These are phyloP conservation scores for Ectropis crepuscularia DNA, from an alignment of 2,888 invertebrate species.

Conservation along the genomic window DNA sequence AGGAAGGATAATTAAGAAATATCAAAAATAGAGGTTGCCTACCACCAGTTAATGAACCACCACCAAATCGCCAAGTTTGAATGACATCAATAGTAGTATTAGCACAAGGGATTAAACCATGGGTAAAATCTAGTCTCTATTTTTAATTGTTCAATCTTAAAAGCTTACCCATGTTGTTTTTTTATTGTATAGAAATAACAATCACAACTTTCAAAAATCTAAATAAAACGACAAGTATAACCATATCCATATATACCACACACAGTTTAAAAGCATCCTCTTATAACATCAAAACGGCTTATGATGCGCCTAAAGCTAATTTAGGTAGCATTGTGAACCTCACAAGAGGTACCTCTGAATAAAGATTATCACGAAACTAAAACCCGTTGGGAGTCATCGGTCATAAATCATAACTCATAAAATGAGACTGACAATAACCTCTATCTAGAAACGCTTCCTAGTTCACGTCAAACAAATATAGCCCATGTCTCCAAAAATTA, in stretches of 20 bases:
- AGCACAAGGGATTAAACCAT: too few species aligned
- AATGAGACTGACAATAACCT: conserved; percentile 81
- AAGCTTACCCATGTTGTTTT: conserved; percentile 51
- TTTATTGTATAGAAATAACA: conserved; percentile 57
- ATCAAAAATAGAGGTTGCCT: too few species aligned
- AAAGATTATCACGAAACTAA: conserved; percentile 80
- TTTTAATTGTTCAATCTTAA: conserved; percentile 65
- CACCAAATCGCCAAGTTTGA: too few species aligned
- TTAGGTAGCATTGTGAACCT: conserved; percentile 83
- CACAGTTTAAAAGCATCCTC: conserved; percentile 57
- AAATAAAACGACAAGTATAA: conserved; percentile 61
- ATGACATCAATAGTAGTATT: too few species aligned
- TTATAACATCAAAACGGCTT: conserved; percentile 66
- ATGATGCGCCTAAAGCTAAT: conserved; percentile 79
- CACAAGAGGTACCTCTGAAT: conserved; percentile 79
- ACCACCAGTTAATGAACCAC: too few species aligned
- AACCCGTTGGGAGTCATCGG: conserved; percentile 84
- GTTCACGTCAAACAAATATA: conserved; percentile 42
- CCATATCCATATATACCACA: conserved; percentile 70
- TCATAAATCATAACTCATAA: conserved; percentile 85
- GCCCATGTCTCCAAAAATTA: conserved; percentile 40
- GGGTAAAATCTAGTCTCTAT: conserved; percentile 37
- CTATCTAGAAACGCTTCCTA: conserved; percentile 75
- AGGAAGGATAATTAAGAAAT: too few species aligned
- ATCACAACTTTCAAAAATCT: conserved; percentile 36